Evolutionary conservation across 1,140 invertebrate genomes (phyloP), one percentile per base, ranked within the genome.

Genomic region (Drosophila gunungcola): DNA sequence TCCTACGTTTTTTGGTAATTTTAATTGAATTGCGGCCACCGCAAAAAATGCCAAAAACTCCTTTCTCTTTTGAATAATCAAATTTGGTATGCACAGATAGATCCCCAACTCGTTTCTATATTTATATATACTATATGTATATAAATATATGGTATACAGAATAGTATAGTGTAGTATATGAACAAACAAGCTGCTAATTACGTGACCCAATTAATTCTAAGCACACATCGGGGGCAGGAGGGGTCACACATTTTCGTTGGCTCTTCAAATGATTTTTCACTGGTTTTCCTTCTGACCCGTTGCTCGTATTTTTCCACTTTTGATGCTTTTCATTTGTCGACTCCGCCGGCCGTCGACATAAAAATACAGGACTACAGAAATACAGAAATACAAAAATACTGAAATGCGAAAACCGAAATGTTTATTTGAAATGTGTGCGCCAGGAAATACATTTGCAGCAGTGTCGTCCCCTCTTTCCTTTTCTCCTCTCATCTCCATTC

Each of bases 141-240:
- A 38, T 38, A 38, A 1, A 38, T 38, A 7, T 38, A 42, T 48
- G 25, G 29, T 27, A 36, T 68, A 56, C 16, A 21, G 16, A 21
- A 21, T 68, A 34, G 3, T 56, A 11, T 58, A 32, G 36, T 65
- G 21, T 38, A 16, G 51, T 43, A 41, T 61, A 53, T 45, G 21
- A 32, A 13, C 70, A 80, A 84, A 84, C 72, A 77, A 69, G 78
- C 78, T 86, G 82, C 82, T 85, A 85, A 85, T 85, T 86, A 85
- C 82, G 83, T 86, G 82, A 86, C 82, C 82, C 82, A 86, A 86
- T 86, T 86, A 86, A 88, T 78, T 82, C 82, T 81, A 86, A 85
- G 45, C 80, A 63, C 80, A 78, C 78, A 73, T 60, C 65, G 32
- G 42, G 32, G 32, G 32, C 13, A 11, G 3, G 27, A 3, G 29